Evolutionary conservation across 2,797 vertebrate genomes (phyloP).

Genomic region (Propithecus deckenii): DNA sequence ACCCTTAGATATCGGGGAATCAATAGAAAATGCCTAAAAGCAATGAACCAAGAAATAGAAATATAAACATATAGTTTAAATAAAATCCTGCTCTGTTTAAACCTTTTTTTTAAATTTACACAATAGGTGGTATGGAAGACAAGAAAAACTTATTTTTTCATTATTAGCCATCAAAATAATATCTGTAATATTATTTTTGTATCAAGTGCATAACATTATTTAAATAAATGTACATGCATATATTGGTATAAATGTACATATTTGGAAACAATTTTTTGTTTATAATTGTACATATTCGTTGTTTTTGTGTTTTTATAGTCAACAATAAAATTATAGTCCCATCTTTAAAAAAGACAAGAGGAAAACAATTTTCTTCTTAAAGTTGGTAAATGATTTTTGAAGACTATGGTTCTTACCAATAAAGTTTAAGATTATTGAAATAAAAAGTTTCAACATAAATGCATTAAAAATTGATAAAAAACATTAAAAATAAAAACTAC

Average conservation of each 20-base stretch:
- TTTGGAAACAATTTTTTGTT: neutral
- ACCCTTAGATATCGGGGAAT: neutral
- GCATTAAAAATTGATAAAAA: neutral
- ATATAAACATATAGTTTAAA: neutral
- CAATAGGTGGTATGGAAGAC: neutral
- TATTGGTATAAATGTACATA: neutral
- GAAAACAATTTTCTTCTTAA: neutral
- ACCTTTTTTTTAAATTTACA: neutral
- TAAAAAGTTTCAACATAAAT: neutral
- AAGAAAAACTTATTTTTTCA: neutral
- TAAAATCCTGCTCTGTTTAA: neutral
- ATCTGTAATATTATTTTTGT: neutral
- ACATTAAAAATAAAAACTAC: neutral
- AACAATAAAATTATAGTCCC: neutral
- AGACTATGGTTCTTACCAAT: neutral
- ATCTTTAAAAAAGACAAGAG: neutral
- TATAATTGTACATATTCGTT: neutral
- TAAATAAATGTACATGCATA: neutral
- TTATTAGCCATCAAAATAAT: neutral
- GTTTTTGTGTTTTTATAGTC: neutral
- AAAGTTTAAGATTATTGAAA: neutral
- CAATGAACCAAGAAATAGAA: neutral
- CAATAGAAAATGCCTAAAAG: neutral
- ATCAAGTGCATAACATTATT: neutral
- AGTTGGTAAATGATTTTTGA: neutral